A percentile compares a stretch with the other conserved stretches of the same genome.
Conservation (phyloP, 2,888 invertebrate genomes). For the Drosophila aldrichi region DNA sequence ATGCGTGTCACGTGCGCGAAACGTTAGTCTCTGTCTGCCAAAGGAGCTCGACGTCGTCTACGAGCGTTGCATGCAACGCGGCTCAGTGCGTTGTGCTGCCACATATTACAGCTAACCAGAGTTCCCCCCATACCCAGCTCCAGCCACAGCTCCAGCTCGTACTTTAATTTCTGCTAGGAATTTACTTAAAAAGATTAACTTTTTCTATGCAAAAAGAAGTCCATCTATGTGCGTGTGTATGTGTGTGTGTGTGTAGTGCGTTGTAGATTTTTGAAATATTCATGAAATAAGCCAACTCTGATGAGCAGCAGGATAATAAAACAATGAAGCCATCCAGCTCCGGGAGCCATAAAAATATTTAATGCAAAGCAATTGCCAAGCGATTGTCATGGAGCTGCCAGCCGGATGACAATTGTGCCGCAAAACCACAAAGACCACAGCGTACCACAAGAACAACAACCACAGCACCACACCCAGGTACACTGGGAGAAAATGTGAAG, state of each 20-base stretch:
- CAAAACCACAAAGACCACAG: constrained; percentile 16
- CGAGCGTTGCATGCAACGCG: constrained; percentile 61
- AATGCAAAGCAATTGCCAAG: constrained; percentile 58
- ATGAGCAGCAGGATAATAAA: constrained; percentile 68
- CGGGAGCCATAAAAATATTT: constrained; percentile 78
- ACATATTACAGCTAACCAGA: constrained; percentile 29
- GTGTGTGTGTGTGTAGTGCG: constrained; percentile 34
- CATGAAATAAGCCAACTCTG: constrained; percentile 60
- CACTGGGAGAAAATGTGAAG: background rate
- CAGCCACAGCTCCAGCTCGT: constrained; percentile 20
- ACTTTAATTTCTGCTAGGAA: constrained; percentile 71
- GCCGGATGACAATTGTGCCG: constrained; percentile 66
- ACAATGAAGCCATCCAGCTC: constrained; percentile 71
- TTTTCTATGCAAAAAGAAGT: constrained; percentile 68
- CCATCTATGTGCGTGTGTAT: background rate
- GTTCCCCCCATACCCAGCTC: background rate
- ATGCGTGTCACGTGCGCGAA: constrained; percentile 82
- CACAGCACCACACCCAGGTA: constrained; percentile 23
- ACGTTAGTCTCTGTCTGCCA: constrained; percentile 76
- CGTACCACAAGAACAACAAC: constrained; percentile 3
- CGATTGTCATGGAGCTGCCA: constrained; percentile 24
- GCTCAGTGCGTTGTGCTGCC: constrained; percentile 40
- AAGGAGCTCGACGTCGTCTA: constrained; percentile 42
- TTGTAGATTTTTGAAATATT: constrained; percentile 73
- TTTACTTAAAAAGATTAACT: constrained; percentile 79